Base-by-base conservation (phyloP, 2,797 vertebrate genomes). In the Coreius guichenoti region DNA sequence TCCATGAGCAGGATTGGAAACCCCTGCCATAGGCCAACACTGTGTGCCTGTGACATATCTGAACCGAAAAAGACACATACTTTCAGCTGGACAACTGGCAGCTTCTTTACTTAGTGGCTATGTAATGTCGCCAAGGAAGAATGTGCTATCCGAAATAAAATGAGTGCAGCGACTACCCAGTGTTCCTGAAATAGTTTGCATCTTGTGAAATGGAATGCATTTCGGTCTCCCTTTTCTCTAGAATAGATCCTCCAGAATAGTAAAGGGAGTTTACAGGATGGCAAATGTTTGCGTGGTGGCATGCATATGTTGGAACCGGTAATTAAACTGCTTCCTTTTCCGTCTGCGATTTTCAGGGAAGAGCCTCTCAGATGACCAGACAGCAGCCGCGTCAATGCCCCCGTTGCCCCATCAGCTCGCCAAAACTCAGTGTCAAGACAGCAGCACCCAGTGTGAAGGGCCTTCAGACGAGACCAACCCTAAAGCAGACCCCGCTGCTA, bases 391-490 rank as follows among this genome's bases (percentile, higher is more conserved):
- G 6, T 77, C 3, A 16, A 88, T 90, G 80, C 88, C 54, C 0
- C 70, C 81, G 7, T 76, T 83, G 45, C 89, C 82, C 85, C 82
- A 73, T 74, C 90, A 4, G 3, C 93, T 93, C 11, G 74, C 94
- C 85, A 95, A 94, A 87, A 92, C 91, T 0, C 91, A 92, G 72
- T 96, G 95, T 89, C 93, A 94, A 89, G 97, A 98, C 12, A 94
- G 94, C 80, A 96, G 96, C 92, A 98, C 97, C 4, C 98, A 98
- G 89, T 97, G 97, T 0, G 95, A 96, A 1, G 90, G 88, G 49
- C 17, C 49, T 21, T 83, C 23, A 0, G 86, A 0, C n/a, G 88
- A 91, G 90, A 89, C 87, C 29, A 87, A 83, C 68, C 56, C 61
- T 81, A 67, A 68, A n/a, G 61, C 81, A 45, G 90, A 36, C 89